These are phyloP conservation scores for Drosophila sturtevanti DNA, from an alignment of 1,140 invertebrate species.

Conservation along the genomic window DNA sequence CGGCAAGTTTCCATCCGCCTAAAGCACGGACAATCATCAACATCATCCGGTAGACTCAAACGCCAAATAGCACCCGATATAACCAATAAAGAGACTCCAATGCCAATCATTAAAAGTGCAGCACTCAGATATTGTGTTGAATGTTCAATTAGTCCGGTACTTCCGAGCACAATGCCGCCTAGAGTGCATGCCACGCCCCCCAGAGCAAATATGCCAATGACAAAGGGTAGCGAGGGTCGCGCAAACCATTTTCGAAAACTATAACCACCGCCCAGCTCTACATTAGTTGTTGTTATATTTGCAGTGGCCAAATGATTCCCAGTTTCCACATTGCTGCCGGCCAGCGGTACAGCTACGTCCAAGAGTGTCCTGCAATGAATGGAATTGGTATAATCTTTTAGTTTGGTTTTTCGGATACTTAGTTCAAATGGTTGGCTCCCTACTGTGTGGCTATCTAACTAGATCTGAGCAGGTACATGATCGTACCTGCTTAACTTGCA, in stretches of 20 bases:
- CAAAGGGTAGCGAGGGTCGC: constrained; percentile 74
- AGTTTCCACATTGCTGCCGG: constrained; percentile 32
- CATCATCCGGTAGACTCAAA: constrained; percentile 69
- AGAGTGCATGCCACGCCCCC: constrained; percentile 77
- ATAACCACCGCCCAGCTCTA: constrained; percentile 25
- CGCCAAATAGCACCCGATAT: constrained; percentile 79
- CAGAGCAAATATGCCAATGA: constrained; percentile 78
- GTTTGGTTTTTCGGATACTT: constrained; percentile 8
- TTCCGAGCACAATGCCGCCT: constrained; percentile 77
- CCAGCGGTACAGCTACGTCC: constrained; percentile 53
- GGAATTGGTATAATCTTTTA: not conserved
- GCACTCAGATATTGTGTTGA: constrained; percentile 79
- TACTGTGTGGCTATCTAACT: constrained; percentile 14
- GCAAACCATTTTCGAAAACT: constrained; percentile 73
- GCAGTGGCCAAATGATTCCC: constrained; percentile 18
- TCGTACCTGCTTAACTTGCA: constrained; percentile 20
- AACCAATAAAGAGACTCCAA: constrained; percentile 74
- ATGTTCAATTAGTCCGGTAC: constrained; percentile 75
- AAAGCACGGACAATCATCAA: constrained; percentile 72
- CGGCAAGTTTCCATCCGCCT: constrained; percentile 71
- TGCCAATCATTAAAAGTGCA: constrained; percentile 78
- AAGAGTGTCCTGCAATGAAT: constrained; percentile 47
- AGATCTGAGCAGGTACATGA: constrained; percentile 26
- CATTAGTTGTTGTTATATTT: constrained; percentile 15
- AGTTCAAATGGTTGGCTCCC: not conserved